Conservation (phyloP, 2,113 vertebrate genomes). For the Tupaia chinensis region DNA sequence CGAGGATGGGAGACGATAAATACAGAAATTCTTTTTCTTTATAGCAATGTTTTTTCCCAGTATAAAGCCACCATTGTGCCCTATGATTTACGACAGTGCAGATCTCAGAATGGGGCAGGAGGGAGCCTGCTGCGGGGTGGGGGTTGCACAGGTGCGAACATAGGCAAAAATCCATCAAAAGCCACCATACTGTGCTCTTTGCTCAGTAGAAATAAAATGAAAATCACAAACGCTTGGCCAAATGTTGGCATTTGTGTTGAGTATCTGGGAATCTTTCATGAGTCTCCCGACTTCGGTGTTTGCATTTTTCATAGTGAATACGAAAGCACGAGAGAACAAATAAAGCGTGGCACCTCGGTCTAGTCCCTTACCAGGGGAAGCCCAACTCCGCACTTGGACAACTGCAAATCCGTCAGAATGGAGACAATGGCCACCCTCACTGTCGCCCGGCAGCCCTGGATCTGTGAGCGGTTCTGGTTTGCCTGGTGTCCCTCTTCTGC, state of each 20-base stretch:
- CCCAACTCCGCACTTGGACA: not conserved
- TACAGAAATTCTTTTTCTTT: not conserved
- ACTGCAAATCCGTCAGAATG: not conserved
- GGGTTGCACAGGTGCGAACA: not conserved
- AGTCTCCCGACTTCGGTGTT: not conserved
- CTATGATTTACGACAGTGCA: not conserved
- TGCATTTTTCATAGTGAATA: not conserved
- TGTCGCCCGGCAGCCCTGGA: fast-evolving
- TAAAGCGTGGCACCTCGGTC: not conserved
- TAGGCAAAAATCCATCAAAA: not conserved
- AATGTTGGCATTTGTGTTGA: not conserved
- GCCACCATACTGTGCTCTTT: not conserved
- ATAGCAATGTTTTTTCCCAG: not conserved
- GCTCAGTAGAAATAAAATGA: not conserved
- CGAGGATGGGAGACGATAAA: not conserved
- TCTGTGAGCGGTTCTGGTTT: not conserved
- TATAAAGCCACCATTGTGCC: not conserved
- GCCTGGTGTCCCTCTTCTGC: not conserved
- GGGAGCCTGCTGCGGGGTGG: no score
- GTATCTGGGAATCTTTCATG: not conserved
- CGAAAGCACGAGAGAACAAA: not conserved
- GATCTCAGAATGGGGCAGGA: not conserved
- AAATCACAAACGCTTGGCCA: not conserved
- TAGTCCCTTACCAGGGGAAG: not conserved
- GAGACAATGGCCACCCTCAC: not conserved